Base-by-base conservation (phyloP, 2,888 invertebrate genomes). In the Agrochola litura region DNA sequence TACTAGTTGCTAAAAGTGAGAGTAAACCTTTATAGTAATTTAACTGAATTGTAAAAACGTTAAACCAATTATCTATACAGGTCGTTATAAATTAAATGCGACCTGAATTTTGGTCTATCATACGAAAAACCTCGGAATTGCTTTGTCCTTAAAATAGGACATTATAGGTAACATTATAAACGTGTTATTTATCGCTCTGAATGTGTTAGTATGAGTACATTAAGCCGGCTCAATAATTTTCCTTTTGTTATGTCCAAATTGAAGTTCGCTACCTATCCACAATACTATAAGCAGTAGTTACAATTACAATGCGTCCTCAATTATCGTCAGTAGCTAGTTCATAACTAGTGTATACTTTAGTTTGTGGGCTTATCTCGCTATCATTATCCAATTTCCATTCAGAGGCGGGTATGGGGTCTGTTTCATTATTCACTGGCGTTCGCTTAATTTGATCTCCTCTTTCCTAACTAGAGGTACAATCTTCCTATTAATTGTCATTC, bases 201-300 rank as follows among this genome's bases (percentile, higher is more conserved):
- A 77, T 82, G 77, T 69, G 70, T 83, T 74, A 75, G 73, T 84
- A 71, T 37, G 80, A 74, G 66, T 75, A 72, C 76, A 74, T 80
- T 76, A 81, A 83, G 73, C 84, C 52, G 73, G 71, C 84, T 80
- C 84, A 79, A 87, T 88, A 76, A 88, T 88, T 85, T 84, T 79
- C 88, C 83, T 73, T 87, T 88, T 90, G 88, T 89, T 88, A 89
- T 86, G 86, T 86, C 79, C 72, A 85, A 86, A 89, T 88, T 90
- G 88, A 87, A 84, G 82, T 81, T 80, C 64, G 65, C 81, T 79
- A 77, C 83, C 82, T 76, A 77, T 67, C 68, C 74, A 68, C 65
- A 79, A 68, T 81, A 9, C 49, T 65, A 82, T 80, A 82, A 46
- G 64, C 68, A 74, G 76, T 85, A 66, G 81, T 73, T 70, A 77